These are phyloP conservation scores for Sebastes jordani DNA, from an alignment of 2,797 vertebrate species.

Conservation along the genomic window DNA sequence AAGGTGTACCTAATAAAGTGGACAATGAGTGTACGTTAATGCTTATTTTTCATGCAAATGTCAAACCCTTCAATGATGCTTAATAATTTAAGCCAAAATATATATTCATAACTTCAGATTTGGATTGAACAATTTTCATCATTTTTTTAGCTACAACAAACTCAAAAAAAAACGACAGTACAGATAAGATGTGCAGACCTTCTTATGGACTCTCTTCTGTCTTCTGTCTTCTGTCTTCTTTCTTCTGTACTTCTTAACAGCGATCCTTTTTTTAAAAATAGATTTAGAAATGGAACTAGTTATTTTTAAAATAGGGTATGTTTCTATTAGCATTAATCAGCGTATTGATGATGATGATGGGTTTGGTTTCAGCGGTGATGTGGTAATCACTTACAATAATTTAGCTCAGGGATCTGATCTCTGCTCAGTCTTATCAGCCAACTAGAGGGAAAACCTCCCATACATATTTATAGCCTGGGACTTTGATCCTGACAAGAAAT, in stretches of 20 bases:
- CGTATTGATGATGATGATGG: conserved; percentile 16
- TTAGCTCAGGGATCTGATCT: conserved; percentile 30
- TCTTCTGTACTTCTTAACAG: not conserved
- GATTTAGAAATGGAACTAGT: conserved; percentile 5
- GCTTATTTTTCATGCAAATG: not conserved
- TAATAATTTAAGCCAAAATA: not conserved
- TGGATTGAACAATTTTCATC: not conserved
- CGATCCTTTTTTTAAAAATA: conserved; percentile 11
- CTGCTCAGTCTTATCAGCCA: conserved; percentile 23
- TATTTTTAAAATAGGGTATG: conserved; percentile 11
- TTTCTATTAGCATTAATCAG: conserved; percentile 41
- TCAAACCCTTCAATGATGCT: not conserved
- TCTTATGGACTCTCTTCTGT: not conserved
- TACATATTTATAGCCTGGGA: conserved; percentile 41
- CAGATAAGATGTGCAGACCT: not conserved
- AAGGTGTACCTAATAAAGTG: not conserved
- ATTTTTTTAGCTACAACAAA: not conserved
- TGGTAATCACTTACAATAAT: conserved; percentile 30
- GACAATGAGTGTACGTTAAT: not conserved
- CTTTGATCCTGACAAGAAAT: conserved; percentile 25
- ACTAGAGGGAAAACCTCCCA: conserved; percentile 9
- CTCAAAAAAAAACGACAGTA: not conserved
- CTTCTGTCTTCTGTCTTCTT: not conserved
- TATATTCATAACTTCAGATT: not conserved
- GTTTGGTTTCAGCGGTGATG: not conserved